Percentiles rank a stretch among this genome's conserved stretches.
phyloP scores from a whole-genome alignment of 2,113 vertebrate genomes.

The Dasypus novemcinctus region DNA sequence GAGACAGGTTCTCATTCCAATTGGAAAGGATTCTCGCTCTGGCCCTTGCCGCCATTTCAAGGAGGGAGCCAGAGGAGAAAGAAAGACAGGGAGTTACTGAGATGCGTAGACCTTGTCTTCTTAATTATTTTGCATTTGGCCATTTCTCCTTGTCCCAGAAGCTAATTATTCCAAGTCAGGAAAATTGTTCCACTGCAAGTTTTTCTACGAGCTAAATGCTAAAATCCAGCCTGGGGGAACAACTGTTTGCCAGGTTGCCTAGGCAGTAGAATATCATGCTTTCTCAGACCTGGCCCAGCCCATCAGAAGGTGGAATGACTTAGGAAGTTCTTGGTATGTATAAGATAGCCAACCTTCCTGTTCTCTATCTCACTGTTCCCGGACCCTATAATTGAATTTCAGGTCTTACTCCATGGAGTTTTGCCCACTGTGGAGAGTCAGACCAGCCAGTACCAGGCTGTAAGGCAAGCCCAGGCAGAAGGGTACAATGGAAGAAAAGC shows the following conservation, averaged over 20 bases:
- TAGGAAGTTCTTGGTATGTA: neutral
- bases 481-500: neutral
- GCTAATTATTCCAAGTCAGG: constrained; percentile 5
- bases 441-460: neutral
- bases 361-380: neutral
- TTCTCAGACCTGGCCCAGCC: neutral
- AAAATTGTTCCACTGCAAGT: neutral
- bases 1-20: constrained; percentile 77
- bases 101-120: constrained; percentile 42
- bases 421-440: neutral
- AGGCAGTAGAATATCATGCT: neutral
- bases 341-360: neutral
- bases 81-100: constrained; percentile 53
- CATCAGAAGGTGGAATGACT: neutral
- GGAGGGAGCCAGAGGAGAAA: constrained; percentile 9
- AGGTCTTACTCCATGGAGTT: neutral
- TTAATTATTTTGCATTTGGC: constrained; percentile 53
- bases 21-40: constrained; percentile 68
- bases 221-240: neutral
- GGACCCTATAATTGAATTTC: neutral
- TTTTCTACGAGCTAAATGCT: neutral
- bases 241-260: neutral
- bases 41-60: constrained; percentile 40
- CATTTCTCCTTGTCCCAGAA: neutral
- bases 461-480: neutral